Evolutionary conservation across 2,888 invertebrate species (phyloP).

Genomic region (Noctua fimbriata): DNA sequence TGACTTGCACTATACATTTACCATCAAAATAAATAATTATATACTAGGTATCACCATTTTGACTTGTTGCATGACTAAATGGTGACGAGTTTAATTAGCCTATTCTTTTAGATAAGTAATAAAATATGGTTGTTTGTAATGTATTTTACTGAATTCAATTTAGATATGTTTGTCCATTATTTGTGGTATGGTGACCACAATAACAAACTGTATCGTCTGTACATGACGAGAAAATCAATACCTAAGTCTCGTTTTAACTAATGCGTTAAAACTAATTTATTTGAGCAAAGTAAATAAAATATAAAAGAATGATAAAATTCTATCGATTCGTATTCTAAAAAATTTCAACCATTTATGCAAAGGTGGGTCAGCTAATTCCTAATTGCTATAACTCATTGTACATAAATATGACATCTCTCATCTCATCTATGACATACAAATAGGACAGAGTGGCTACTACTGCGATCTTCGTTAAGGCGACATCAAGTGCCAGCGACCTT

Average conservation of each 20-base stretch:
- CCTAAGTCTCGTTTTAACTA: background rate
- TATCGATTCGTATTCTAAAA: too few species aligned
- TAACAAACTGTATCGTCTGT: conserved; percentile 6
- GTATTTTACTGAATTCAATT: background rate
- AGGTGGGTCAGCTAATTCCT: too few species aligned
- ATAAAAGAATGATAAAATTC: too few species aligned
- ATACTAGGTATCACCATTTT: conserved; percentile 6
- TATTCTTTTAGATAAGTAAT: background rate
- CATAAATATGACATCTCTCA: background rate
- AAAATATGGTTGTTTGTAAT: background rate
- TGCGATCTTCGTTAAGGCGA: conserved; percentile 1
- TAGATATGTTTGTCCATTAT: background rate
- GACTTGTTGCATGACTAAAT: background rate
- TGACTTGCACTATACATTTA: conserved; percentile 47
- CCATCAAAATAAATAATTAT: conserved; percentile 31
- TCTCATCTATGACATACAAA: background rate
- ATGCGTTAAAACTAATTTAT: background rate
- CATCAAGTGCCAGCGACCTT: too few species aligned
- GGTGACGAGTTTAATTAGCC: background rate
- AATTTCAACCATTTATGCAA: too few species aligned
- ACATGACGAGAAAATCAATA: conserved; percentile 1
- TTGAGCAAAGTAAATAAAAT: too few species aligned
- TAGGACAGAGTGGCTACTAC: background rate
- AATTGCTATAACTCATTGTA: too few species aligned
- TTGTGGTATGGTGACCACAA: conserved; percentile 9